Conservation (phyloP, 2,113 vertebrate genomes). For the Dromiciops gliroides region DNA sequence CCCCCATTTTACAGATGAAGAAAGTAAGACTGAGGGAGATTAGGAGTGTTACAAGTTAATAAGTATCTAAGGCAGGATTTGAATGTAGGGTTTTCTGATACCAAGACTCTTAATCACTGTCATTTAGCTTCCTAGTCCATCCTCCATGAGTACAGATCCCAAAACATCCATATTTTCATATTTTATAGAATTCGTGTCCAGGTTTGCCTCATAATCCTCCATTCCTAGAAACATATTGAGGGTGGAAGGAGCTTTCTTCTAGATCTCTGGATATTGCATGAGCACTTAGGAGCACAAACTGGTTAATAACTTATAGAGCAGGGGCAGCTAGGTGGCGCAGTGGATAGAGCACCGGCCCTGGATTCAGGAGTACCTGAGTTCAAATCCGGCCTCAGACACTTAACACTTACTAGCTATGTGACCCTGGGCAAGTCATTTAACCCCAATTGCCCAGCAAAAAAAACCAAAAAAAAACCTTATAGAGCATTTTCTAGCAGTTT, state of each 20-base stretch:
- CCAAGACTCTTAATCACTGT: not conserved
- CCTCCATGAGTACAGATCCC: not conserved
- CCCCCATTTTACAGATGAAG: not conserved
- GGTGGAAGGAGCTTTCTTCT: not conserved
- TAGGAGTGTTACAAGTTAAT: not conserved
- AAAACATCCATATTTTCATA: not conserved
- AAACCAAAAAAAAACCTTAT: too few species aligned
- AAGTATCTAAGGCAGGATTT: not conserved
- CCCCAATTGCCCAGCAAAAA: too few species aligned
- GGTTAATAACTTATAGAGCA: not conserved
- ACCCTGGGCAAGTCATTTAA: too few species aligned
- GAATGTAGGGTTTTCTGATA: not conserved
- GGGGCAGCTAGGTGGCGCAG: too few species aligned
- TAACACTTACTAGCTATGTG: too few species aligned
- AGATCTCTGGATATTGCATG: not conserved
- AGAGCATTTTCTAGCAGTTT: not conserved
- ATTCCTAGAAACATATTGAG: not conserved
- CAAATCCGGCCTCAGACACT: too few species aligned
- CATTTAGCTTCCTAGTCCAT: not conserved
- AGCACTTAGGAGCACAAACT: not conserved
- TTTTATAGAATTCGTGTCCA: not conserved
- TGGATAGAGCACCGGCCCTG: too few species aligned
- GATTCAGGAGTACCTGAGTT: too few species aligned
- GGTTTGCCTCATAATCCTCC: not conserved
- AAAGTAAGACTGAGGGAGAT: not conserved